These are phyloP conservation scores for Dryas iulia DNA, from an alignment of 1,140 invertebrate species.

Conservation along the genomic window DNA sequence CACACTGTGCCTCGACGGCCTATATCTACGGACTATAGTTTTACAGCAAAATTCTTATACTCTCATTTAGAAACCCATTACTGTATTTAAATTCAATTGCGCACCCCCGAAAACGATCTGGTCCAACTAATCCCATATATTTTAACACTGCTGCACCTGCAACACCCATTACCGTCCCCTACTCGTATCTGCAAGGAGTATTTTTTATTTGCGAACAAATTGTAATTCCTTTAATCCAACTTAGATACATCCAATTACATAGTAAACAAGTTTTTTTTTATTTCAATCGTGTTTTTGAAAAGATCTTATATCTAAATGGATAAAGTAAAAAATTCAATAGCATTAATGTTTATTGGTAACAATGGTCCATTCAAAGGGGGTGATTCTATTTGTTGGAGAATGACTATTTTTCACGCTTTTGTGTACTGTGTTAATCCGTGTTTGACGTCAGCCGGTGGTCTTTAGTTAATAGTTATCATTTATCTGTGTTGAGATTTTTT, in stretches of 20 bases:
- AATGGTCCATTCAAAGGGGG: constrained; percentile 50
- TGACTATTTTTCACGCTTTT: constrained; percentile 72
- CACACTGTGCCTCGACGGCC: too few species aligned
- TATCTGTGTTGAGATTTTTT: constrained; percentile 47
- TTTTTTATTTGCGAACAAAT: constrained; percentile 75
- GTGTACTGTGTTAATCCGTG: constrained; percentile 68
- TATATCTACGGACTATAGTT: not conserved
- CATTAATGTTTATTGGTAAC: not conserved
- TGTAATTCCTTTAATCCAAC: constrained; percentile 76
- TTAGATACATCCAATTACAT: constrained; percentile 76
- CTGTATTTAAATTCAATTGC: constrained; percentile 21
- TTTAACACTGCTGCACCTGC: constrained; percentile 63
- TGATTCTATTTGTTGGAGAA: constrained; percentile 53
- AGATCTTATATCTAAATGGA: constrained; percentile 11
- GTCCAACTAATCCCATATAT: constrained; percentile 49
- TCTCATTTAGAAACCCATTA: constrained; percentile 2
- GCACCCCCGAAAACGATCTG: constrained; percentile 33
- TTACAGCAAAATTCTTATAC: not conserved
- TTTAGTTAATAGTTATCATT: constrained; percentile 63
- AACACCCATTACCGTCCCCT: constrained; percentile 53
- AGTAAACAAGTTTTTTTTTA: constrained; percentile 48
- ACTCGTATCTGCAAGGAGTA: constrained; percentile 38
- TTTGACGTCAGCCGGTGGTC: constrained; percentile 64
- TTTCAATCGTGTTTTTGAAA: constrained; percentile 14
- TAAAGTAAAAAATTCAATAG: constrained; percentile 34